Conservation (phyloP, 2,888 invertebrate genomes). For the Chloroclystis v-ata region DNA sequence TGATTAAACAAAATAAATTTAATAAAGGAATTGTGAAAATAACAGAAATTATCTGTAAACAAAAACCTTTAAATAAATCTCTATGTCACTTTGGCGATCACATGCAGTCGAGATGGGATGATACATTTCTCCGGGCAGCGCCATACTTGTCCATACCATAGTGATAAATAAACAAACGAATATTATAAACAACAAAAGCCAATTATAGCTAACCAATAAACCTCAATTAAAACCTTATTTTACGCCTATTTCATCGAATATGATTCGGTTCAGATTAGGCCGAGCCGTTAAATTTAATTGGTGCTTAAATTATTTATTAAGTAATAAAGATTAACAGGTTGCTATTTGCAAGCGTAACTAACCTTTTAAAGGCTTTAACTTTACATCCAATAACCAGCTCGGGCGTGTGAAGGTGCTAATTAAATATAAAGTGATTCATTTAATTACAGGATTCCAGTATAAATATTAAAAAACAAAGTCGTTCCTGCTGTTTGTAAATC, state of each 20-base stretch:
- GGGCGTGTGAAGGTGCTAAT: not conserved
- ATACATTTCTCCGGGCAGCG: no score
- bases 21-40: no score
- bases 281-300: constrained; percentile 23
- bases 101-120: no score
- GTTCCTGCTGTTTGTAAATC: no score
- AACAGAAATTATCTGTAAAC: no score
- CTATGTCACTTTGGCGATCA: no score
- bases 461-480: no score
- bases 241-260: constrained; percentile 6
- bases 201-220: not conserved
- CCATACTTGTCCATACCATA: no score
- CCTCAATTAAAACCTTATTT: not conserved
- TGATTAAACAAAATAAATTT: no score
- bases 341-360: constrained; percentile 9
- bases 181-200: no score
- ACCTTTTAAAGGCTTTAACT: constrained; percentile 6
- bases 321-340: constrained; percentile 14
- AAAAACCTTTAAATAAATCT: no score
- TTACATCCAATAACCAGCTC: constrained; percentile 3
- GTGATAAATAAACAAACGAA: no score
- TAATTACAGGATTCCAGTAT: not conserved
- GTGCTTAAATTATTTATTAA: constrained; percentile 28
- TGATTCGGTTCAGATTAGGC: constrained; percentile 18
- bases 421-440: constrained; percentile 1